Conservation (phyloP, 2,888 invertebrate species). For the Ormyrus nitidulus region DNA sequence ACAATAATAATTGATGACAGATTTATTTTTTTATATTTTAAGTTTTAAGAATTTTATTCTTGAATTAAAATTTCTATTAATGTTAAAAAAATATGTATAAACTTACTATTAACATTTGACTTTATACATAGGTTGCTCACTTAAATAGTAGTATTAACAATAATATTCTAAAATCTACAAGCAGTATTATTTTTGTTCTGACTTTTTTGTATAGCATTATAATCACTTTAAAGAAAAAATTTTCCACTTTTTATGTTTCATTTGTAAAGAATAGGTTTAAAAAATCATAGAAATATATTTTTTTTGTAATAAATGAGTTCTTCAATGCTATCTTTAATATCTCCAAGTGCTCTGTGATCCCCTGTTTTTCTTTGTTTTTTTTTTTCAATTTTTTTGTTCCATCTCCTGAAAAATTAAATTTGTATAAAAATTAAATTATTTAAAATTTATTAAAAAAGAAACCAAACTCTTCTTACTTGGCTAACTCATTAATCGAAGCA, state of each 20-base stretch:
- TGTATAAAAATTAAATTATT: constrained; percentile 2
- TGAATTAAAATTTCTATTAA: constrained; percentile 5
- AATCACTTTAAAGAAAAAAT: background rate
- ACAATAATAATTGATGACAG: too few relatives aligned
- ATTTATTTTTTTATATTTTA: too few relatives aligned
- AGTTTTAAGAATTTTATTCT: background rate
- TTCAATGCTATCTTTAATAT: constrained; percentile 90
- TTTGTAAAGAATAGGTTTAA: constrained; percentile 9
- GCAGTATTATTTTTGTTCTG: background rate
- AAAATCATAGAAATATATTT: constrained; percentile 53
- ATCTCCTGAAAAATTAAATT: constrained; percentile 77
- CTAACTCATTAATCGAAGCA: constrained; percentile 90
- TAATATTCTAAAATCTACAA: background rate
- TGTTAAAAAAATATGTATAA: constrained; percentile 28
- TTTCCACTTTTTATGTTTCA: background rate
- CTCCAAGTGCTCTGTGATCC: constrained; percentile 85
- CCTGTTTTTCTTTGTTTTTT: constrained; percentile 80
- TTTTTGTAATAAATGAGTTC: constrained; percentile 88
- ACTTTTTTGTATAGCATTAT: background rate
- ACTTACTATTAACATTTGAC: constrained; percentile 10
- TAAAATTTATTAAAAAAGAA: constrained; percentile 19
- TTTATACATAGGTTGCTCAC: constrained; percentile 10
- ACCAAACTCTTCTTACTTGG: constrained; percentile 66
- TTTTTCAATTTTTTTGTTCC: constrained; percentile 82
- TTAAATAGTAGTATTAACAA: constrained; percentile 18